Percentiles rank a stretch among this genome's conserved stretches.
These are phyloP conservation scores for Apodemia duryi DNA, from an alignment of 2,888 invertebrate genomes.

Conservation along the genomic window DNA sequence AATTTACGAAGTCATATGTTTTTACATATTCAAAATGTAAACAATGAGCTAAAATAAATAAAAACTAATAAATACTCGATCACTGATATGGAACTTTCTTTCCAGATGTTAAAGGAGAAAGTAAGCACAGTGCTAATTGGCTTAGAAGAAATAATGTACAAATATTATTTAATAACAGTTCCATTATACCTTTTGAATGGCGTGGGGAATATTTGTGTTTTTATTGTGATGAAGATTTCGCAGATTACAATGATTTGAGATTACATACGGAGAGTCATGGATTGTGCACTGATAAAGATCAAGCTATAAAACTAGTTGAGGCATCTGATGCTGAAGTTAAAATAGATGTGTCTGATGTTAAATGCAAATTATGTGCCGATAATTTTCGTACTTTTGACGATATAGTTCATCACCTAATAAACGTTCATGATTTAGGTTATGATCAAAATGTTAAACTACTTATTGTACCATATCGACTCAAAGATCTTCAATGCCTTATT, in stretches of 20 bases:
- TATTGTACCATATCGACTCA: slow-evolving; percentile 50
- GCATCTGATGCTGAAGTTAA: slow-evolving; percentile 55
- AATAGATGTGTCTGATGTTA: slow-evolving; percentile 57
- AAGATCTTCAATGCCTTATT: slow-evolving; percentile 47
- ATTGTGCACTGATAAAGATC: slow-evolving; percentile 45
- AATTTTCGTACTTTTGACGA: slow-evolving; percentile 44
- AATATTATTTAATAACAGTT: slow-evolving; percentile 65
- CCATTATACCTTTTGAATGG: slow-evolving; percentile 71
- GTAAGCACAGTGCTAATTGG: slow-evolving; percentile 62
- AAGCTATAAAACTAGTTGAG: slow-evolving; percentile 49
- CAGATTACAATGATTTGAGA: slow-evolving; percentile 51
- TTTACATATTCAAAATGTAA: slow-evolving; percentile 41
- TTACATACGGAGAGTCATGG: slow-evolving; percentile 58
- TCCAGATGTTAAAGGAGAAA: slow-evolving; percentile 60
- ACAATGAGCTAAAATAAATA: not conserved
- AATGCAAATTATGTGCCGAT: slow-evolving; percentile 54
- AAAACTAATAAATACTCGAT: slow-evolving; percentile 27
- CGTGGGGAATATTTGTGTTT: slow-evolving; percentile 69
- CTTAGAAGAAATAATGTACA: slow-evolving; percentile 63
- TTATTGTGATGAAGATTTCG: slow-evolving; percentile 62
- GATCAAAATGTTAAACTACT: slow-evolving; percentile 49
- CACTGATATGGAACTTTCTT: slow-evolving; percentile 29
- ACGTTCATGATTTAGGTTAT: slow-evolving; percentile 50
- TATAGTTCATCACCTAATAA: slow-evolving; percentile 53
- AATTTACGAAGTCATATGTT: slow-evolving; percentile 76